Percentiles rank a stretch among this genome's conserved stretches.
These are phyloP conservation scores for Cremastobaeus sp. DNA, from an alignment of 2,888 invertebrate species.

Conservation along the genomic window DNA sequence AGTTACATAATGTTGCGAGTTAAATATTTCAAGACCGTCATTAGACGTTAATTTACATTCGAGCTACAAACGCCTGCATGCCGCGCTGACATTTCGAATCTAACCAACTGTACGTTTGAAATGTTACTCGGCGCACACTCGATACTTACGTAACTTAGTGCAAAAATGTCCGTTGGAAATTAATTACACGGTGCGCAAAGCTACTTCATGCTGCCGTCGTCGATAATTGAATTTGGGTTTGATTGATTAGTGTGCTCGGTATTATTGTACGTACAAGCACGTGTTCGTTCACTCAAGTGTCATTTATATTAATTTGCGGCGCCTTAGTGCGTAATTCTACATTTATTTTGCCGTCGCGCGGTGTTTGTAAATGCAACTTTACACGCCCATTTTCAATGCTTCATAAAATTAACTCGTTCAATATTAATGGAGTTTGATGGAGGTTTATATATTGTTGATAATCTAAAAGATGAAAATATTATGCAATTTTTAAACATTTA, in stretches of 20 bases:
- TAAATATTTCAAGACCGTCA: conserved; percentile 39
- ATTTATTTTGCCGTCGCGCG: neutral
- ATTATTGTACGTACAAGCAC: neutral
- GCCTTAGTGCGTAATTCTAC: conserved; percentile 3
- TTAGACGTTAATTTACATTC: conserved; percentile 43
- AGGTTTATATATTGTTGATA: too few species aligned
- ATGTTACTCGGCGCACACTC: conserved; percentile 1
- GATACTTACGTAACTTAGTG: conserved; percentile 24
- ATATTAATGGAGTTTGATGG: too few species aligned
- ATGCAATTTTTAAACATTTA: too few species aligned
- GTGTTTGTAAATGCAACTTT: neutral
- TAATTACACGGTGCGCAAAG: conserved; percentile 30
- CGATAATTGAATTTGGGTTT: conserved; percentile 40
- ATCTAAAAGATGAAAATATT: too few species aligned
- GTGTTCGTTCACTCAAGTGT: conserved; percentile 6
- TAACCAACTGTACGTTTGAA: conserved; percentile 3
- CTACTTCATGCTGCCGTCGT: conserved; percentile 19
- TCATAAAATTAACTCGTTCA: too few species aligned
- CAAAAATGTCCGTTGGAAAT: conserved; percentile 25
- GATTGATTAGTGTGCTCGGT: conserved; percentile 20
- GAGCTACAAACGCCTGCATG: conserved; percentile 8
- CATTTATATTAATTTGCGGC: conserved; percentile 10
- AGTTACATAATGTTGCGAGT: conserved; percentile 30
- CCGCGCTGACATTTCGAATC: conserved; percentile 32
- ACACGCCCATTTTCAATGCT: neutral